A percentile compares a stretch with the other conserved stretches of the same genome.
phyloP scores from a whole-genome alignment of 2,797 vertebrate species.

The Trachops cirrhosus region DNA sequence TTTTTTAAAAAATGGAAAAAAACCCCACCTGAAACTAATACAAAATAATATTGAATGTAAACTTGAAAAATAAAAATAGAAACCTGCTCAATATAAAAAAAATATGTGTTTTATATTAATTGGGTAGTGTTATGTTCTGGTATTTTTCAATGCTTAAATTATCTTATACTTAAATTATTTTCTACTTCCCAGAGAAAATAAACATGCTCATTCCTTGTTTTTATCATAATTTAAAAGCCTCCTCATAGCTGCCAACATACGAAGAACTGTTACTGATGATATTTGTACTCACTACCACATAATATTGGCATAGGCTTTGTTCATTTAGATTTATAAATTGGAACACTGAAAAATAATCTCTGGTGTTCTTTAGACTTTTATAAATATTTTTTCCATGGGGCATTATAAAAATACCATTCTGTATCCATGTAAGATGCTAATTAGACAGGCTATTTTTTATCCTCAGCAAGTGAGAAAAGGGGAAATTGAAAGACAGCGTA shows the following conservation, averaged over 20 bases:
- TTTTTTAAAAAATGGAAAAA: no score
- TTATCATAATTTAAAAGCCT: neutral
- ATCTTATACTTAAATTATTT: neutral
- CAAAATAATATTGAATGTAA: no score
- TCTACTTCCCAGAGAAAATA: neutral
- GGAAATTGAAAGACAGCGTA: constrained; percentile 13
- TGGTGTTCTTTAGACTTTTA: neutral
- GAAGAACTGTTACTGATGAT: neutral
- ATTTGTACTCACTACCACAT: neutral
- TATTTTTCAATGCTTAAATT: neutral
- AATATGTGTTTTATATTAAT: neutral
- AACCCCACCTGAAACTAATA: no score
- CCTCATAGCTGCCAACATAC: neutral
- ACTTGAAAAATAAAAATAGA: no score
- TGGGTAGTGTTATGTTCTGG: neutral
- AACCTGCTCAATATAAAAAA: no score
- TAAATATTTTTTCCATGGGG: neutral
- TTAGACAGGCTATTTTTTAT: neutral
- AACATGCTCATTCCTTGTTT: neutral
- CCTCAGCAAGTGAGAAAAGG: neutral
- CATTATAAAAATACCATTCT: neutral
- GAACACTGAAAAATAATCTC: constrained; percentile 33
- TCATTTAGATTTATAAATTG: constrained; percentile 29
- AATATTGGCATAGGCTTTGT: neutral
- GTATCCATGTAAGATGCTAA: neutral